Conservation (phyloP, 2,888 invertebrate genomes). For the Agonum fuliginosum region DNA sequence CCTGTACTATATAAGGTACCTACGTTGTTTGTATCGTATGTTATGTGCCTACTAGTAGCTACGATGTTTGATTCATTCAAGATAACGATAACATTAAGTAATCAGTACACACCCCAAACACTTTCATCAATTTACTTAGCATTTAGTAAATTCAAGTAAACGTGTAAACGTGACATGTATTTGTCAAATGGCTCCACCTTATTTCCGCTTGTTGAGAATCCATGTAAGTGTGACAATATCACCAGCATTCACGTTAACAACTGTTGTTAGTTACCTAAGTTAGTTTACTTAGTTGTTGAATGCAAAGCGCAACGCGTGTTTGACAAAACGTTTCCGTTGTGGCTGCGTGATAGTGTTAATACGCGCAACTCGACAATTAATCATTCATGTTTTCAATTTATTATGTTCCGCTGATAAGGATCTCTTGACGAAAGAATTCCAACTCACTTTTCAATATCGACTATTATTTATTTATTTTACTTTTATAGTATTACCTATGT, state of each 20-base stretch:
- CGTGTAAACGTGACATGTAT: constrained; percentile 59
- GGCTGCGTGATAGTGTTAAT: constrained; percentile 50
- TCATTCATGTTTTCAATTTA: constrained; percentile 59
- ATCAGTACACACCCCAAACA: constrained; percentile 16
- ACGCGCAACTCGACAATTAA: constrained; percentile 54
- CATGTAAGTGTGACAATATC: background rate
- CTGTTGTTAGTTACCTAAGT: no score
- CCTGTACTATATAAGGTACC: no score
- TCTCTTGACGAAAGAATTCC: constrained; percentile 50
- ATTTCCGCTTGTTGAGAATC: constrained; percentile 50
- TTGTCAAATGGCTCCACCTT: constrained; percentile 68
- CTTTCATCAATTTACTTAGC: constrained; percentile 34
- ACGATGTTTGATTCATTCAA: background rate
- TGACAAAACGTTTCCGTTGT: constrained; percentile 57
- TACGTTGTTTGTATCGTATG: background rate
- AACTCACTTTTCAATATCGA: constrained; percentile 50
- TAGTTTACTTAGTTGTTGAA: constrained; percentile 18
- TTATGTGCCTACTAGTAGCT: no score
- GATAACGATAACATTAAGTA: background rate
- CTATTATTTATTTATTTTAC: no score
- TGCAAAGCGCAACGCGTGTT: no score
- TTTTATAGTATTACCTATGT: no score
- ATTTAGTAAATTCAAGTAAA: background rate
- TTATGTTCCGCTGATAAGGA: constrained; percentile 50
- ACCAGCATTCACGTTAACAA: no score